Evolutionary conservation across 2,888 invertebrate species (phyloP).

Genomic region (Pandemis cinnamomeana): DNA sequence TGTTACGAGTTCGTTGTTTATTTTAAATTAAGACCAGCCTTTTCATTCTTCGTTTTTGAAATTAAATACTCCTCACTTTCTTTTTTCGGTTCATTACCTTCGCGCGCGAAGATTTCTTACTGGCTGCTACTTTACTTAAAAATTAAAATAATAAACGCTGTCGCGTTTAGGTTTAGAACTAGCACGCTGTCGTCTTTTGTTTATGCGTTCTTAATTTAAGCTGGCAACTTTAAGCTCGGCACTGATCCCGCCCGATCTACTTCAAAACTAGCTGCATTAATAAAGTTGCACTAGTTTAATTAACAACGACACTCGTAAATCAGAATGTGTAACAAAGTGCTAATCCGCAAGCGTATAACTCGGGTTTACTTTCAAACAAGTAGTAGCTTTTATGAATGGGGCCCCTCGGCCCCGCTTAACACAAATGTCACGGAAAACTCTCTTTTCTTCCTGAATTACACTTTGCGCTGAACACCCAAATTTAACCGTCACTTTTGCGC

Average conservation of each 20-base stretch:
- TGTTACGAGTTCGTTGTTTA: neutral
- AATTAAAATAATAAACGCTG: neutral
- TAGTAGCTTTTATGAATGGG: conserved; percentile 78
- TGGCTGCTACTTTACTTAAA: neutral
- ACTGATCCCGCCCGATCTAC: conserved; percentile 25
- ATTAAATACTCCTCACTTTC: neutral
- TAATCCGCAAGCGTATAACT: conserved; percentile 40
- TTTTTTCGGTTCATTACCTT: neutral
- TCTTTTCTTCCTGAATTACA: conserved; percentile 83
- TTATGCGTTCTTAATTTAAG: conserved; percentile 5
- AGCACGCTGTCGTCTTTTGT: neutral
- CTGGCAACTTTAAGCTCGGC: neutral
- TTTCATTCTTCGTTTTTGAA: neutral
- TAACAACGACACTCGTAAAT: conserved; percentile 36
- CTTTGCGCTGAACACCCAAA: conserved; percentile 54
- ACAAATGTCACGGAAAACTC: conserved; percentile 85
- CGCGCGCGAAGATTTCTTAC: neutral
- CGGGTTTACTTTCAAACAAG: conserved; percentile 76
- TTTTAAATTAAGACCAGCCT: neutral
- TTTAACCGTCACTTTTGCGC: conserved; percentile 51
- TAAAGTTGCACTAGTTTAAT: conserved; percentile 36
- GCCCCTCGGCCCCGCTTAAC: conserved; percentile 79
- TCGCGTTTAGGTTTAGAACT: neutral
- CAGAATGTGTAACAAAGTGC: conserved; percentile 43
- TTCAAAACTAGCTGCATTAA: conserved; percentile 14